These are phyloP conservation scores for Drosophila mercatorum DNA, from an alignment of 2,888 invertebrate species.

Conservation along the genomic window DNA sequence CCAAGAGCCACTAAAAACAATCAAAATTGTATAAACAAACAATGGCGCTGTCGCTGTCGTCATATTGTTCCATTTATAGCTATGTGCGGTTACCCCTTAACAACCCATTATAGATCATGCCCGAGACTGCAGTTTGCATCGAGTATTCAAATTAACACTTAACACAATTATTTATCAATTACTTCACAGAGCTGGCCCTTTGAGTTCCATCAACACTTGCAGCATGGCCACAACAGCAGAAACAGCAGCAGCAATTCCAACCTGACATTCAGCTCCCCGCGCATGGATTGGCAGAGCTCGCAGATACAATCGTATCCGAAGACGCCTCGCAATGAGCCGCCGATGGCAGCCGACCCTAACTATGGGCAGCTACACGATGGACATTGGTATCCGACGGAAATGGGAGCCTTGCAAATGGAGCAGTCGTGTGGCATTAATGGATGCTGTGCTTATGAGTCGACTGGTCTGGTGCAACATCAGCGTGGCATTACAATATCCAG, in stretches of 20 bases:
- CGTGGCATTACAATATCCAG: conserved; percentile 56
- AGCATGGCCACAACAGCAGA: conserved; percentile 48
- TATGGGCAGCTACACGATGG: conserved; percentile 58
- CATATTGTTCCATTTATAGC: conserved; percentile 67
- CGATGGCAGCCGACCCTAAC: conserved; percentile 35
- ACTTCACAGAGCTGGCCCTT: conserved; percentile 91
- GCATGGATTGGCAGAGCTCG: conserved; percentile 66
- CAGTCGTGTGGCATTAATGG: conserved; percentile 29
- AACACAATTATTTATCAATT: not conserved
- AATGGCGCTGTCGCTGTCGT: conserved; percentile 66
- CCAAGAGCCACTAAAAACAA: conserved; percentile 70
- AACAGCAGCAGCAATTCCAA: conserved; percentile 35
- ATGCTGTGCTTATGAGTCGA: conserved; percentile 65
- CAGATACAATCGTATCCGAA: conserved; percentile 59
- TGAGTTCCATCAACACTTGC: conserved; percentile 88
- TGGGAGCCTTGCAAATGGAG: conserved; percentile 58
- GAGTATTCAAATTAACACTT: not conserved
- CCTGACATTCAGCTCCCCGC: conserved; percentile 45
- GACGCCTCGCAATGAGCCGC: conserved; percentile 45
- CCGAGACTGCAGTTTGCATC: not conserved
- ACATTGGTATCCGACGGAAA: conserved; percentile 64
- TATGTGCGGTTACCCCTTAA: conserved; percentile 47
- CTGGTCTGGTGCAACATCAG: conserved; percentile 58
- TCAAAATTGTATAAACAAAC: conserved; percentile 77
- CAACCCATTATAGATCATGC: not conserved